Percentiles rank a stretch among this genome's conserved stretches.
Conservation (phyloP, 2,888 invertebrate species). For the Thereva unica region DNA sequence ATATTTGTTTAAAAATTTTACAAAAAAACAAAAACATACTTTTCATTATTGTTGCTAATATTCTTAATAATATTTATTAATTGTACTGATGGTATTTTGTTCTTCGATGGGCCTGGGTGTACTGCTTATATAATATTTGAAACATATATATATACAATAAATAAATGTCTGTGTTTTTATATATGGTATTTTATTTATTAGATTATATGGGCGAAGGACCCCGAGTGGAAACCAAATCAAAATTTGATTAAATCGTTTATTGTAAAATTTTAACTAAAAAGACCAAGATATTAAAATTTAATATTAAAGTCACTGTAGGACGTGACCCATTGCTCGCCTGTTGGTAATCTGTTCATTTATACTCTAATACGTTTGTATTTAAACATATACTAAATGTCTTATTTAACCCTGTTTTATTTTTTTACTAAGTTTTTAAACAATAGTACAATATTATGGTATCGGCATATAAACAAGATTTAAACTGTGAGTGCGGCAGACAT, state of each 20-base stretch:
- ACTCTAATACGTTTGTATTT: conserved; percentile 5
- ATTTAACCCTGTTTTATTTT: conserved; percentile 15
- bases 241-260: conserved; percentile 31
- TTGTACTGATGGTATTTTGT: conserved; percentile 18
- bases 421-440: background rate
- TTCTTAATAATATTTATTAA: conserved; percentile 7
- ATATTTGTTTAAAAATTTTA: too few species aligned
- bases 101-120: conserved; percentile 26
- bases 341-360: conserved; percentile 12
- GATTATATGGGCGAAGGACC: conserved; percentile 62
- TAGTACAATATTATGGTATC: too few species aligned
- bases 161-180: conserved; percentile 16
- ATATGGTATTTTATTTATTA: conserved; percentile 25
- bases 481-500: too few species aligned
- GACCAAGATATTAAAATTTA: background rate
- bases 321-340: conserved; percentile 67
- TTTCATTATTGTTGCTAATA: conserved; percentile 11
- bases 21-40: background rate
- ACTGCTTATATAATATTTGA: conserved; percentile 5
- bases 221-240: conserved; percentile 84
- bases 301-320: conserved; percentile 68
- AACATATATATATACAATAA: conserved; percentile 4
- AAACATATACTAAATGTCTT: conserved; percentile 18
- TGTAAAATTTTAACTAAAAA: background rate
- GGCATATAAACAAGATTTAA: too few species aligned